These are phyloP conservation scores for Odontomyia ornata DNA, from an alignment of 2,888 invertebrate species.

Conservation along the genomic window DNA sequence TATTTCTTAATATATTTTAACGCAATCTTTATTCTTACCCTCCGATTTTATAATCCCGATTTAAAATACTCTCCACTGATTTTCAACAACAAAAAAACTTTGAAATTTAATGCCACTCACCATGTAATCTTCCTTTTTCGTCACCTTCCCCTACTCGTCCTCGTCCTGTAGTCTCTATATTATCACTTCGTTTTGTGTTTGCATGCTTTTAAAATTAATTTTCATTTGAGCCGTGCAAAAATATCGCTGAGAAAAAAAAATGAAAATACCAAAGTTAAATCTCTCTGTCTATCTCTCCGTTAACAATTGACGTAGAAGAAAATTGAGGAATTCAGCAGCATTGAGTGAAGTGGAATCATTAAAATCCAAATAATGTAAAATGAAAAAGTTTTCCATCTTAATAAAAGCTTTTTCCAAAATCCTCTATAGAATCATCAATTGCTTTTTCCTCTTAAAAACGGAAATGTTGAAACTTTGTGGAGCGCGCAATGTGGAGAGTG, in stretches of 20 bases:
- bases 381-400: constrained; percentile 33
- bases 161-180: neutral
- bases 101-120: neutral
- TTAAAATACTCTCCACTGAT: neutral
- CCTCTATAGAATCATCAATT: constrained; percentile 36
- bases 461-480: neutral
- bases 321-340: neutral
- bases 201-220: constrained; percentile 38
- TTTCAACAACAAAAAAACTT: neutral
- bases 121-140: neutral
- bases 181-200: constrained; percentile 13
- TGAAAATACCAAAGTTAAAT: no score
- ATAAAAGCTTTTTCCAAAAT: constrained; percentile 38
- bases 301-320: constrained; percentile 21
- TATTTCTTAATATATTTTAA: no score
- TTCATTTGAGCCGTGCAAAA: constrained; percentile 17
- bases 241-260: neutral
- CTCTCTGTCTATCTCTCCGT: neutral
- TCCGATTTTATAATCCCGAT: neutral
- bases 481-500: neutral
- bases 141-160: neutral
- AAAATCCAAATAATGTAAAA: constrained; percentile 36
- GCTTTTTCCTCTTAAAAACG: neutral
- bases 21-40: no score
- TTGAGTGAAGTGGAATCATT: constrained; percentile 21